Conservation (phyloP, 1,140 invertebrate species). For the Drosophila asahinai region DNA sequence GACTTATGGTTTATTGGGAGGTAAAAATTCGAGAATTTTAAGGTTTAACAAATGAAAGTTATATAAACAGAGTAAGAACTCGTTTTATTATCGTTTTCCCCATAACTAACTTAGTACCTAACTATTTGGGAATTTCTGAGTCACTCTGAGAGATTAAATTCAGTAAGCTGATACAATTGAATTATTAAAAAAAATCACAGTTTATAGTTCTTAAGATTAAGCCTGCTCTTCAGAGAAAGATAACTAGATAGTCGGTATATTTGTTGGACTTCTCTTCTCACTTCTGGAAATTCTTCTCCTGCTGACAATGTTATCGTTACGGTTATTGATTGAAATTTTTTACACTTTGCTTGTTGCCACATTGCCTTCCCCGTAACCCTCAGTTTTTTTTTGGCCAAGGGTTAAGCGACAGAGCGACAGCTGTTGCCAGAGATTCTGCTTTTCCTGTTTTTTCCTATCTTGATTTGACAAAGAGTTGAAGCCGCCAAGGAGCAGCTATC, state of each 20-base stretch:
- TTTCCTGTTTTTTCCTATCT: constrained; percentile 30
- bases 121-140: background rate
- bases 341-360: constrained; percentile 49
- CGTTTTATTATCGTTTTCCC: no score
- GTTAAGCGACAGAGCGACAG: constrained; percentile 42
- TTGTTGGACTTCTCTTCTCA: background rate
- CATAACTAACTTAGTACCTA: no score
- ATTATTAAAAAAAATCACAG: no score
- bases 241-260: background rate
- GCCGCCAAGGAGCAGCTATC: constrained; percentile 7
- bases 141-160: no score
- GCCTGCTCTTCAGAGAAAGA: background rate
- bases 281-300: constrained; percentile 19
- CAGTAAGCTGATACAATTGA: no score
- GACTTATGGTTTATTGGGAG: background rate
- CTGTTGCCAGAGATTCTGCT: constrained; percentile 50
- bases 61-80: no score
- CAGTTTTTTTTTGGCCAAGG: constrained; percentile 3
- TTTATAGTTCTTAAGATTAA: no score
- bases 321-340: constrained; percentile 77
- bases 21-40: no score
- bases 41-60: no score
- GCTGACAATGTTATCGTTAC: constrained; percentile 78
- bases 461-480: constrained; percentile 11
- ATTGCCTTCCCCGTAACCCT: constrained; percentile 21